A percentile compares a stretch with the other conserved stretches of the same genome.
Evolutionary conservation across 2,113 vertebrate species (phyloP).

Genomic region (Motacilla tschutschensis): DNA sequence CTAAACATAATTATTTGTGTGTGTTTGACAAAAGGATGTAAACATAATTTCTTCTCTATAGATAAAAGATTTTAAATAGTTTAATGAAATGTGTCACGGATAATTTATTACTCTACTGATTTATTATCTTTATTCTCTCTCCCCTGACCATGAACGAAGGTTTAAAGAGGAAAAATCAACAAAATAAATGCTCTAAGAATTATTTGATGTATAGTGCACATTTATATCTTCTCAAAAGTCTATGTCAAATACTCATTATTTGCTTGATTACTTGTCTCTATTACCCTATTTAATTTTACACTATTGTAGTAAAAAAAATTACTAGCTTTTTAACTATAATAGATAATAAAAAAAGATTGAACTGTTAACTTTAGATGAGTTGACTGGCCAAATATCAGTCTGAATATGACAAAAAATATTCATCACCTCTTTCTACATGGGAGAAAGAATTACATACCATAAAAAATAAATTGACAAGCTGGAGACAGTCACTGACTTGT

Average conservation of each 20-base stretch:
- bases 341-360: not conserved
- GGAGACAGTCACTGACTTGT: not conserved
- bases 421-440: not conserved
- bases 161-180: not conserved
- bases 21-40: not conserved
- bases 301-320: not conserved
- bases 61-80: not conserved
- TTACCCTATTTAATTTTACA: not conserved
- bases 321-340: not conserved
- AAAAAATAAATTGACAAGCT: not conserved
- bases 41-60: not conserved
- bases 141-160: not conserved
- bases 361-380: not conserved
- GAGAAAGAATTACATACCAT: not conserved
- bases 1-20: not conserved
- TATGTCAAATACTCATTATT: not conserved
- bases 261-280: not conserved
- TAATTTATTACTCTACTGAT: not conserved
- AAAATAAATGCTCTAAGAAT: not conserved
- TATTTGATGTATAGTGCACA: not conserved
- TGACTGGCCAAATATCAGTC: not conserved
- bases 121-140: not conserved
- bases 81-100: not conserved
- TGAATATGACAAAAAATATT: not conserved
- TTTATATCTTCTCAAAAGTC: not conserved